Percentiles rank a stretch among this genome's conserved stretches.
These are phyloP conservation scores for Turritopsis dohrnii DNA, from an alignment of 30 jellyfish, hydroid and myxozoan species.

Conservation along the genomic window DNA sequence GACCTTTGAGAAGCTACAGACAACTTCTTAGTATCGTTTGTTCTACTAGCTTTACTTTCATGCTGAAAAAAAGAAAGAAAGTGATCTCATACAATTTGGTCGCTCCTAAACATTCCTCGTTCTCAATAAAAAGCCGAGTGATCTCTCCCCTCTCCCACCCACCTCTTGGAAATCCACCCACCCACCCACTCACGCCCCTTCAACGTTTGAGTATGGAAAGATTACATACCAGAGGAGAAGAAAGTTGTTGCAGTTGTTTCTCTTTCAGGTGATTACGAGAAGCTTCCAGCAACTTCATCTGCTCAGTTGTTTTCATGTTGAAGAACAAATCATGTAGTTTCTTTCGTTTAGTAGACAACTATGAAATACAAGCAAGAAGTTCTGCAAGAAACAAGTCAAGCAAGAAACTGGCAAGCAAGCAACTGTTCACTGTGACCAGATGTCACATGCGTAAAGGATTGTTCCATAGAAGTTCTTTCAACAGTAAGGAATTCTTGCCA, in stretches of 20 bases:
- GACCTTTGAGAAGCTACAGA: conserved; percentile 31
- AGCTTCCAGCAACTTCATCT: background rate
- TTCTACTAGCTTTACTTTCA: background rate
- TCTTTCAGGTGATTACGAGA: background rate
- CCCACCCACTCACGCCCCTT: too few relatives aligned
- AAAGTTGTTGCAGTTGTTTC: background rate
- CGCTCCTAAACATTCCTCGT: too few relatives aligned
- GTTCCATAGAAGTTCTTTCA: too few relatives aligned
- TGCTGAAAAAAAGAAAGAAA: background rate
- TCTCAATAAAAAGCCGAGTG: too few relatives aligned
- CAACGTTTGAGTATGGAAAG: too few relatives aligned
- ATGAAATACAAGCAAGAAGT: background rate
- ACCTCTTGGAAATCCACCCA: too few relatives aligned
- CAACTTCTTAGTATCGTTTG: background rate
- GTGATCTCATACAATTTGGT: too few relatives aligned
- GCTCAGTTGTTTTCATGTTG: conserved; percentile 9
- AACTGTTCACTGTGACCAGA: background rate
- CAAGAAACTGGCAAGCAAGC: background rate
- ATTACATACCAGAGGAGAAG: background rate
- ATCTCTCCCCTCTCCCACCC: too few relatives aligned
- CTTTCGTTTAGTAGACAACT: conserved; percentile 25
- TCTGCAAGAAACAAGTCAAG: background rate
- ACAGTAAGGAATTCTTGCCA: too few relatives aligned
- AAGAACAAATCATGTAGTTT: conserved; percentile 24
- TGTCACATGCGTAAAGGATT: background rate